A percentile compares a stretch with the other conserved stretches of the same genome.
phyloP scores from a whole-genome alignment of 1,140 invertebrate species.

The Drosophila mauritiana region DNA sequence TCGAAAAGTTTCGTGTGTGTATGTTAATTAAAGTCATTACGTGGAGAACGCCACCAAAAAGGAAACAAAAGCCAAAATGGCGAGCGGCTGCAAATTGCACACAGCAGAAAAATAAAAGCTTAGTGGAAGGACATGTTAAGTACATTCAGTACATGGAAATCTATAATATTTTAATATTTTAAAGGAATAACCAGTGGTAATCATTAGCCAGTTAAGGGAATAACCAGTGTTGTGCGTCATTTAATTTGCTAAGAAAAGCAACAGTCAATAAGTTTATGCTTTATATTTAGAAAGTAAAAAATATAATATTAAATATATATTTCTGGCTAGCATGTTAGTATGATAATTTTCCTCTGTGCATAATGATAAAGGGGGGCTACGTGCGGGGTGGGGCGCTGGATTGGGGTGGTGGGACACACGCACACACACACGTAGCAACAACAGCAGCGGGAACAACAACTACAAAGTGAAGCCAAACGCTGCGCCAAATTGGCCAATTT shows the following conservation, averaged over 20 bases:
- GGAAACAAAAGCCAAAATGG: constrained; percentile 29
- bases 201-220: too few species aligned
- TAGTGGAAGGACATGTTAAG: too few species aligned
- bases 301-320: too few species aligned
- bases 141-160: too few species aligned
- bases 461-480: constrained; percentile 61
- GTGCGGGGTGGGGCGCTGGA: not conserved
- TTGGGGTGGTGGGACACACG: constrained; percentile 1
- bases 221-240: too few species aligned
- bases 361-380: not conserved
- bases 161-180: too few species aligned
- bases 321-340: too few species aligned
- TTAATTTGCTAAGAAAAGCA: too few species aligned
- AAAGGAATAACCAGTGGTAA: too few species aligned
- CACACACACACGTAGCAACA: not conserved
- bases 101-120: not conserved
- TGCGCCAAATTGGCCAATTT: constrained; percentile 76
- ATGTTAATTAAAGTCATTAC: constrained; percentile 81
- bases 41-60: constrained; percentile 46
- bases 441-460: constrained; percentile 7
- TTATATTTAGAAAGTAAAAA: too few species aligned
- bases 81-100: constrained; percentile 3
- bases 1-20: constrained; percentile 42
- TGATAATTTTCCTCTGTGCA: constrained; percentile 9
- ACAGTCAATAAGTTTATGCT: too few species aligned